Evolutionary conservation across 1,140 invertebrate species (phyloP).

Genomic region (Papilio polytes): DNA sequence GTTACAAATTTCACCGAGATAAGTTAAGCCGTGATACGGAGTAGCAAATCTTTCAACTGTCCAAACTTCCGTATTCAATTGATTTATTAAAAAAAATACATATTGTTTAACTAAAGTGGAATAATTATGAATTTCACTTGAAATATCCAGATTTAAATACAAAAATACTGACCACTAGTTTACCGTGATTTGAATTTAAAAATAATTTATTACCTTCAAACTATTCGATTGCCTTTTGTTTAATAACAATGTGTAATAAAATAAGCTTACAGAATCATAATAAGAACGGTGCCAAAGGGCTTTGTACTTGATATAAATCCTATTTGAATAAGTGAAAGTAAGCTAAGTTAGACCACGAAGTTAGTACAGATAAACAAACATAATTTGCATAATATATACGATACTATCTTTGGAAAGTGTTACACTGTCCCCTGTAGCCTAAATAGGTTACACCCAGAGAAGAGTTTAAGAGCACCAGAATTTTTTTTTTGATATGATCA

Average conservation of each 20-base stretch:
- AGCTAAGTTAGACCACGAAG: background rate
- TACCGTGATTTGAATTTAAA: slow-evolving; percentile 1
- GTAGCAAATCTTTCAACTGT: no score
- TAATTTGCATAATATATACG: background rate
- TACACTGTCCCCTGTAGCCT: background rate
- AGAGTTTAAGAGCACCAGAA: no score
- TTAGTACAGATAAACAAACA: background rate
- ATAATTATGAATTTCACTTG: background rate
- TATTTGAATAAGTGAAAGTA: slow-evolving; percentile 31
- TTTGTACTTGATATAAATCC: background rate
- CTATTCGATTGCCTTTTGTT: background rate
- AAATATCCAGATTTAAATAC: background rate
- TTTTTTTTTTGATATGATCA: no score
- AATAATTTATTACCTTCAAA: background rate
- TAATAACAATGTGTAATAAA: slow-evolving; percentile 24
- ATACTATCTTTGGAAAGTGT: no score
- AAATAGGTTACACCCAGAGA: background rate
- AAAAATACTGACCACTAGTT: background rate
- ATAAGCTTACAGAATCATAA: background rate
- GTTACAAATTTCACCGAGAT: no score
- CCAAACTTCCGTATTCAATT: no score
- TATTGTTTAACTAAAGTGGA: no score
- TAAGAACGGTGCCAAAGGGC: slow-evolving; percentile 21
- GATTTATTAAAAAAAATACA: no score
- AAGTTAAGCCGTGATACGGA: no score